phyloP scores from a whole-genome alignment of 2,888 invertebrate genomes.

The Salpingus planirostris region DNA sequence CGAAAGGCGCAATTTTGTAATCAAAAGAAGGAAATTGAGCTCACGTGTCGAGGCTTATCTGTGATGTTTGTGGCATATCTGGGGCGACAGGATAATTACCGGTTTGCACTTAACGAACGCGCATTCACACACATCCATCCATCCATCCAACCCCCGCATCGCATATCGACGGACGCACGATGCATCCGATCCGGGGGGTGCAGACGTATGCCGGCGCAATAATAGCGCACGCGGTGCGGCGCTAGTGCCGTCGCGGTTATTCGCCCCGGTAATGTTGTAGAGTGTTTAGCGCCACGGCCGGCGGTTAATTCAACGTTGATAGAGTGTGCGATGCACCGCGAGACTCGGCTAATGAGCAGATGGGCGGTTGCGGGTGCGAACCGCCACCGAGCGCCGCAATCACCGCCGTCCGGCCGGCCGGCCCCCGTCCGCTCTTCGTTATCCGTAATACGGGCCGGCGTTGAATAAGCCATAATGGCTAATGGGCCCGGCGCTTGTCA shows the following conservation, averaged over 20 bases:
- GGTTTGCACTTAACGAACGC: too few species aligned
- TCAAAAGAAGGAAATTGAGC: too few species aligned
- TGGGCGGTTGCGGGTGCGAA: conserved; percentile 27
- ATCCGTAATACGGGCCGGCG: conserved; percentile 12
- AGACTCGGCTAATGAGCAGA: conserved; percentile 31
- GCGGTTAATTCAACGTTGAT: conserved; percentile 33
- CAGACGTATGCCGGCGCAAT: too few species aligned
- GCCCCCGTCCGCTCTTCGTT: conserved; percentile 12
- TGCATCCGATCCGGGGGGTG: too few species aligned
- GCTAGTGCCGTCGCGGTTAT: conserved; percentile 1
- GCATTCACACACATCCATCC: too few species aligned
- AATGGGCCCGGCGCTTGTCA: conserved; percentile 21
- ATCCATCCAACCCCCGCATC: too few species aligned
- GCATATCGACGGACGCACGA: too few species aligned
- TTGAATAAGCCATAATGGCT: conserved; percentile 24
- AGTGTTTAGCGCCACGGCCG: conserved; percentile 22
- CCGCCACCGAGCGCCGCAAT: conserved; percentile 25
- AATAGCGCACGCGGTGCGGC: not conserved
- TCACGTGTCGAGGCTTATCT: too few species aligned
- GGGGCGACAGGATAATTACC: too few species aligned
- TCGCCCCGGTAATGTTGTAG: conserved; percentile 17
- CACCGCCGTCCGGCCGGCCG: conserved; percentile 15
- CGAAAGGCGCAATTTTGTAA: too few species aligned
- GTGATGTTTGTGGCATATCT: too few species aligned
- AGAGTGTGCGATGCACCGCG: conserved; percentile 28